Evolutionary conservation across 2,113 vertebrate genomes (phyloP).

Genomic region (Pogona vitticeps): DNA sequence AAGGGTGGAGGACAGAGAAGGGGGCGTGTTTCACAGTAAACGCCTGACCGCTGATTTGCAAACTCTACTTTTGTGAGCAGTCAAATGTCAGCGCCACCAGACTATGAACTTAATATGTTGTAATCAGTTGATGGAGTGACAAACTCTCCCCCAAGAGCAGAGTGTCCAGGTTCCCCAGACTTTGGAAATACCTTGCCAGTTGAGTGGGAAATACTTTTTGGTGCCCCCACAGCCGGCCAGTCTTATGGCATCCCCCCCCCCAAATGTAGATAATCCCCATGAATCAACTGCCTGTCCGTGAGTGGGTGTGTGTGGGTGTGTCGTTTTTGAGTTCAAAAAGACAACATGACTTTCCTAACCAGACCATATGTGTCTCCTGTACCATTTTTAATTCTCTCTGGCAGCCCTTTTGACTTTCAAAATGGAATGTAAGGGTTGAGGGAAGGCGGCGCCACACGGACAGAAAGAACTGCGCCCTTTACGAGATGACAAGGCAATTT

Average conservation of each 20-base stretch:
- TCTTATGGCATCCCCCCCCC: not conserved
- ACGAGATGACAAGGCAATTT: too few species aligned
- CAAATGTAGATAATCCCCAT: not conserved
- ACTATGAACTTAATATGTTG: constrained; percentile 10
- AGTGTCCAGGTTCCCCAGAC: not conserved
- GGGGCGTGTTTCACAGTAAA: constrained; percentile 58
- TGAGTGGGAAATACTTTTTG: not conserved
- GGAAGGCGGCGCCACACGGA: too few species aligned
- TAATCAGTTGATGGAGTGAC: constrained; percentile 29
- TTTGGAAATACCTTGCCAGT: not conserved
- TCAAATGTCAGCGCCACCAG: constrained; percentile 5
- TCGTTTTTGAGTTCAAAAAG: not conserved
- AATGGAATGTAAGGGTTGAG: not conserved
- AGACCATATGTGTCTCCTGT: not conserved
- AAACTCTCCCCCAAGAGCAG: constrained; percentile 22
- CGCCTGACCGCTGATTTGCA: constrained; percentile 28
- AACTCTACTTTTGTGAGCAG: constrained; percentile 22
- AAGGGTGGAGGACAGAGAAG: constrained; percentile 25
- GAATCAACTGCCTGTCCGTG: too few species aligned
- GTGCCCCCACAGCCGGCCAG: too few species aligned
- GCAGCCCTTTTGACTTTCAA: not conserved
- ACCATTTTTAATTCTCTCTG: not conserved
- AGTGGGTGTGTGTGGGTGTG: too few species aligned
- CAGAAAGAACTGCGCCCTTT: not conserved
- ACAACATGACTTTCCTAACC: not conserved